phyloP scores from a whole-genome alignment of 2,113 vertebrate species.

The Chloropsis hardwickii region DNA sequence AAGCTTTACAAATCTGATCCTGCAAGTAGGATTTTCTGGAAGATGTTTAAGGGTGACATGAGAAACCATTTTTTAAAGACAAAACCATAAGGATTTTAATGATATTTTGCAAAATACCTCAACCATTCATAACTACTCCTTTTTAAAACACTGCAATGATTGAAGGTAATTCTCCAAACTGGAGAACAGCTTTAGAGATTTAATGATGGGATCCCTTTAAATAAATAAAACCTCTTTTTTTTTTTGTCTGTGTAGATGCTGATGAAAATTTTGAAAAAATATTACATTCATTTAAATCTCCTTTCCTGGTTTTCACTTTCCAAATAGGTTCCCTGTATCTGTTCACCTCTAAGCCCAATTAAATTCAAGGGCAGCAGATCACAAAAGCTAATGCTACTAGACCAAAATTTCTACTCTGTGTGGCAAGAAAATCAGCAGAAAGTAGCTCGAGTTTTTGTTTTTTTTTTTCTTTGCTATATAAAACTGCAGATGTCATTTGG shows the following conservation, averaged over 20 bases:
- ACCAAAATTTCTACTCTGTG: neutral
- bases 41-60: neutral
- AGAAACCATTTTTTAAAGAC: neutral
- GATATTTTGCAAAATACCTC: neutral
- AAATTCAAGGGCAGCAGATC: slow-evolving; percentile 6
- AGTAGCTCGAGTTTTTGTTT: neutral
- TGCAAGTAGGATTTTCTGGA: neutral
- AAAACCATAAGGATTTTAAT: neutral
- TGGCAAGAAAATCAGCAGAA: neutral
- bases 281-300: neutral
- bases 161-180: neutral
- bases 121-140: neutral
- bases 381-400: neutral
- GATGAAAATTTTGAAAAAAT: neutral
- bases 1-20: neutral
- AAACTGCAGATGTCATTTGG: neutral
- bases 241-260: neutral
- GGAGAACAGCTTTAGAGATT: neutral
- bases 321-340: neutral
- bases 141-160: neutral
- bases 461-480: neutral
- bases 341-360: neutral
- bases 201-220: neutral
- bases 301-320: neutral
- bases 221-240: neutral